Base-by-base conservation (phyloP, 2,888 invertebrate species). In the Uloborus plumipes region DNA sequence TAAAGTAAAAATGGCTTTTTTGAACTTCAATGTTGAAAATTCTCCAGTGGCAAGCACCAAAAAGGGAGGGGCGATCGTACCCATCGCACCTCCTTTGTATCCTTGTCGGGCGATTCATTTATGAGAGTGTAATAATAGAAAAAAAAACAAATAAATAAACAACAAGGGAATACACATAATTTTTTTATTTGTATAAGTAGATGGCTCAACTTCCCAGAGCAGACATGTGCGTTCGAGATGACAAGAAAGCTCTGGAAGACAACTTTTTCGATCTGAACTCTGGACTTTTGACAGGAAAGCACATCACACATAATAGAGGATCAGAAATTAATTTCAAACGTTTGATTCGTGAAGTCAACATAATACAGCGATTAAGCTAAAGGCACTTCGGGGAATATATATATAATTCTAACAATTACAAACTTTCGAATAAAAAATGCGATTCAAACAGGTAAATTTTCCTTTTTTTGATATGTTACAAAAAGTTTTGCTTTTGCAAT, bases 131-230 rank as follows among this genome's bases (percentile, higher is more conserved):
- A 26, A 26, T 26, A 3, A 26, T 4, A 4, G 26, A 26, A 26
- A 26, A 26, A 3, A 6, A 9, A 6, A 1, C 7, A 39, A 11
- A 39, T 9, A 39, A 39, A 39, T 4, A 39, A 39, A 39, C 1
- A 39, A 39, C 39, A 39, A 39, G 9, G 9, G 9, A 39, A 39
- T 71, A 53, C 65, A 78, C 49, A 71, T 55, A 64, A 70, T 61
- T 62, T 81, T 67, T 79, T 79, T 75, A 81, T 81, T 80, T 67
- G 49, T 74, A 70, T 80, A 81, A 75, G 81, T 81, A 81, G 74
- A 75, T 65, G 81, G 81, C 62, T 81, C 70, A 73, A 72, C 73
- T 81, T 70, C 16, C 79, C 74, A 81, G 81, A 81, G 81, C 81
- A 59, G 74, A 75, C 74, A 81, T 81, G 81, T 81, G 81, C 81